These are phyloP conservation scores for Drosophila melanica DNA, from an alignment of 1,140 invertebrate species.

Conservation along the genomic window DNA sequence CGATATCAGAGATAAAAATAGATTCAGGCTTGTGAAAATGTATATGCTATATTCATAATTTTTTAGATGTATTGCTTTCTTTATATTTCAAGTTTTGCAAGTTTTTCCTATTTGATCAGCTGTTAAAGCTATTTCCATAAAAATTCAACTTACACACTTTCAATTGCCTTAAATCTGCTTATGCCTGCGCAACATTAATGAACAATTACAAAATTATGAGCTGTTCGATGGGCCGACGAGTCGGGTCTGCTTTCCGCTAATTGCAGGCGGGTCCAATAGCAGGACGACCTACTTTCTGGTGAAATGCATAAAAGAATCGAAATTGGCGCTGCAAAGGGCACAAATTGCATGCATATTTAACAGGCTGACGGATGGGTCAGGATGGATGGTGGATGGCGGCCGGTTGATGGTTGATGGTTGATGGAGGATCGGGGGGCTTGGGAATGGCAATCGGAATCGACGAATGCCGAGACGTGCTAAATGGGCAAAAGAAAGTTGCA, in stretches of 20 bases:
- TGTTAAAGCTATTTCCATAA: not conserved
- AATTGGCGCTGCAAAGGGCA: constrained; percentile 38
- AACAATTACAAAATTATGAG: constrained; percentile 56
- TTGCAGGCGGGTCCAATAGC: not conserved
- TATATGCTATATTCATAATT: too few species aligned
- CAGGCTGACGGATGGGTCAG: constrained; percentile 9
- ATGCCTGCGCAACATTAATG: constrained; percentile 18
- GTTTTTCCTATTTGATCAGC: not conserved
- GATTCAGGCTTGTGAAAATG: too few species aligned
- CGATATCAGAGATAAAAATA: too few species aligned
- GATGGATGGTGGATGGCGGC: not conserved
- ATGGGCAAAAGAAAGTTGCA: constrained; percentile 70
- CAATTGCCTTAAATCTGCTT: constrained; percentile 30
- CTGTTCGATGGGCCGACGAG: not conserved
- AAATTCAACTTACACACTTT: not conserved
- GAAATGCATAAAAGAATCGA: constrained; percentile 10
- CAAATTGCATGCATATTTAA: constrained; percentile 69
- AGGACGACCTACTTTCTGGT: constrained; percentile 45
- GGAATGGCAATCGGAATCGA: constrained; percentile 22
- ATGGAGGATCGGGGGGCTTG: not conserved
- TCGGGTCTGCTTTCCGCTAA: not conserved
- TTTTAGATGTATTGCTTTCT: too few species aligned
- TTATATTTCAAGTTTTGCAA: not conserved
- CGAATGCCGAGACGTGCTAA: constrained; percentile 66
- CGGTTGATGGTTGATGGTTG: not conserved